Percentiles rank a stretch among this genome's conserved stretches.
Conservation (phyloP, 2,113 vertebrate species). For the Ginglymostoma cirratum region DNA sequence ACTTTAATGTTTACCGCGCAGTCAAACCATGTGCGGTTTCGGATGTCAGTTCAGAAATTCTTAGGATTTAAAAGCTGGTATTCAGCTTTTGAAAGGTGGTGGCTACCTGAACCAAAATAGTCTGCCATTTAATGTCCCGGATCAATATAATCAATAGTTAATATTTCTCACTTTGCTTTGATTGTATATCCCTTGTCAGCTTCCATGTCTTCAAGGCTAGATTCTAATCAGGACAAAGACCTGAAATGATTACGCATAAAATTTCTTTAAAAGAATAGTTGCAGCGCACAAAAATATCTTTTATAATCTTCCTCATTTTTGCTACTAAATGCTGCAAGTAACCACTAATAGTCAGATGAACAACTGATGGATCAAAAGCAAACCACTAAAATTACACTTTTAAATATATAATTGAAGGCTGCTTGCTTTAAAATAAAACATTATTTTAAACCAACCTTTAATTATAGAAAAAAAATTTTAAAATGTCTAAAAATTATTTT, state of each 20-base stretch:
- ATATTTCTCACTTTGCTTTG: slow-evolving; percentile 36
- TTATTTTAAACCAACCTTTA: background rate
- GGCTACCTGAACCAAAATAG: background rate
- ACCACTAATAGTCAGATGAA: background rate
- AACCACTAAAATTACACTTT: background rate
- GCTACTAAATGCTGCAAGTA: background rate
- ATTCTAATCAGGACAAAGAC: background rate
- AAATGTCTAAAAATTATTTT: background rate
- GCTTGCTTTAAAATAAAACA: slow-evolving; percentile 25
- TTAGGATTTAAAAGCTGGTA: slow-evolving; percentile 15
- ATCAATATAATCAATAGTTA: slow-evolving; percentile 35
- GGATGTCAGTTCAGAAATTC: slow-evolving; percentile 26
- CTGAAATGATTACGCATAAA: background rate
- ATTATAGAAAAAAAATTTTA: slow-evolving; percentile 15
- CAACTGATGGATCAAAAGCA: background rate
- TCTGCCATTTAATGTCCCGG: slow-evolving; percentile 24
- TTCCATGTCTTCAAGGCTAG: slow-evolving; percentile 24
- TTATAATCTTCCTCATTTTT: background rate
- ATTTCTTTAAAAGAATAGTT: background rate
- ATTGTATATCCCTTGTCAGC: slow-evolving; percentile 28
- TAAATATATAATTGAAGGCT: slow-evolving; percentile 9
- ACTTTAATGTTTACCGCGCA: slow-evolving; percentile 25
- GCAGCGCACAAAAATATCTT: background rate
- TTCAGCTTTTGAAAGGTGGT: slow-evolving; percentile 33
- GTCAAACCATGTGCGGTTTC: slow-evolving; percentile 31